Percentiles rank a stretch among this genome's conserved stretches.
These are phyloP conservation scores for Sarcophaga peregrina DNA, from an alignment of 1,140 invertebrate species.

Conservation along the genomic window DNA sequence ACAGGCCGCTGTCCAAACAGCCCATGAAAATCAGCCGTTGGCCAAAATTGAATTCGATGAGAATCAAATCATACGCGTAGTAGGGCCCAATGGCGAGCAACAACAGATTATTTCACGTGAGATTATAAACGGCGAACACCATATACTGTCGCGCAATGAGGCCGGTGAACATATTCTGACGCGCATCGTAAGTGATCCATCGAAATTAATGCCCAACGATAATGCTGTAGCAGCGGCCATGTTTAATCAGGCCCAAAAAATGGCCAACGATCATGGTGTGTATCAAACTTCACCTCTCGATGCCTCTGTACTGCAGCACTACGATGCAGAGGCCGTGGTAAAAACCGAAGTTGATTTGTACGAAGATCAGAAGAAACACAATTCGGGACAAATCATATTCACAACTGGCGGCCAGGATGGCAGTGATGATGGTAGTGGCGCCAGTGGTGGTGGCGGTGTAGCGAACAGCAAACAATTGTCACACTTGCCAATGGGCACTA, in stretches of 20 bases:
- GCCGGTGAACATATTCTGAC: conserved; percentile 66
- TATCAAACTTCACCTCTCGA: conserved; percentile 64
- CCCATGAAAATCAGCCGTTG: conserved; percentile 58
- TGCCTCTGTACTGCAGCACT: conserved; percentile 61
- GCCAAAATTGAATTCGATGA: conserved; percentile 65
- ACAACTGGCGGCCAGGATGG: conserved; percentile 64
- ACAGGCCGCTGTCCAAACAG: conserved; percentile 48
- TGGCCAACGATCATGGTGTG: conserved; percentile 62
- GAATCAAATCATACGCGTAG: conserved; percentile 64
- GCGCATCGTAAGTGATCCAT: conserved; percentile 65
- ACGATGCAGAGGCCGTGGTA: conserved; percentile 61
- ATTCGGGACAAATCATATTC: conserved; percentile 63
- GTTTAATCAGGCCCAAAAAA: conserved; percentile 64
- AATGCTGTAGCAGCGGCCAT: conserved; percentile 63
- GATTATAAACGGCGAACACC: conserved; percentile 66
- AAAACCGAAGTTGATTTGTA: conserved; percentile 64
- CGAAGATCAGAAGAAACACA: conserved; percentile 62
- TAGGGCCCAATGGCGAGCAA: conserved; percentile 64
- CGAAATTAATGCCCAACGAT: conserved; percentile 63
- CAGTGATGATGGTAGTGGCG: conserved; percentile 48
- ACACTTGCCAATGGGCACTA: conserved; percentile 68
- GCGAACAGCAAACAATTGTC: conserved; percentile 64
- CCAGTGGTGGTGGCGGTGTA: neutral
- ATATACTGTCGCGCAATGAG: conserved; percentile 65
- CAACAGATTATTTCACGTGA: conserved; percentile 66